Base-by-base conservation (phyloP, 2,113 vertebrate genomes). In the Dunckerocampus dactyliophorus region DNA sequence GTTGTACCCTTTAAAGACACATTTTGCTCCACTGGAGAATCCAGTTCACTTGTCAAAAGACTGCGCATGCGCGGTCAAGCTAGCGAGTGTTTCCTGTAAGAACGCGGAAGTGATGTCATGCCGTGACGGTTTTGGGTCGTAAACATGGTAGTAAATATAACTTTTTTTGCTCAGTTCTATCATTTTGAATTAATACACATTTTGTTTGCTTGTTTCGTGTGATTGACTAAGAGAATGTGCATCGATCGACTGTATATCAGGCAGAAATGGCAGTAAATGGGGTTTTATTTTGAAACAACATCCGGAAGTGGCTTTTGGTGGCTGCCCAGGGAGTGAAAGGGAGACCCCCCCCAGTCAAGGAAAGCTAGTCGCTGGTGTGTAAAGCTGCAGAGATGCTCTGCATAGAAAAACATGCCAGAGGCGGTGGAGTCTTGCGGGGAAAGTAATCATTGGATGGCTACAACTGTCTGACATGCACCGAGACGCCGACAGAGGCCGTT, bases 1-100 rank as follows among this genome's bases (percentile, higher is more conserved):
- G 54, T 47, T 55, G 80, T 79, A 74, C 73, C 84, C 87, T 89
- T 90, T 89, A 88, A 91, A 76, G 83, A 52, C 69, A 72, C 28
- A 22, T 77, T 75, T 81, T 47, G 64, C 75, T 71, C 65, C 63
- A 45, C 74, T 70, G 79, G 82, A 82, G 85, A 82, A 69, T 88
- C 69, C 62, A 72, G 83, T 85, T 88, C 83, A 85, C 87, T 85
- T 87, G 89, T 88, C 84, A 83, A 4, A 63, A 70, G 57, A 57
- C 10, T 1, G 90, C 65, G 82, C 94, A 91, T 91, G 94, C 94
- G 93, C 92, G 59, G 39, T 74, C 39, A 79, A 80, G 48, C 0
- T 2, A 1, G 9, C 51, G 12, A 45, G n/a, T 7, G 14, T 56
- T 22, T 62, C 48, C 0, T 0, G 3, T 49, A n/a, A 6, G 21